Evolutionary conservation across 2,888 invertebrate genomes (phyloP).

Genomic region (Drosophila neonasuta): DNA sequence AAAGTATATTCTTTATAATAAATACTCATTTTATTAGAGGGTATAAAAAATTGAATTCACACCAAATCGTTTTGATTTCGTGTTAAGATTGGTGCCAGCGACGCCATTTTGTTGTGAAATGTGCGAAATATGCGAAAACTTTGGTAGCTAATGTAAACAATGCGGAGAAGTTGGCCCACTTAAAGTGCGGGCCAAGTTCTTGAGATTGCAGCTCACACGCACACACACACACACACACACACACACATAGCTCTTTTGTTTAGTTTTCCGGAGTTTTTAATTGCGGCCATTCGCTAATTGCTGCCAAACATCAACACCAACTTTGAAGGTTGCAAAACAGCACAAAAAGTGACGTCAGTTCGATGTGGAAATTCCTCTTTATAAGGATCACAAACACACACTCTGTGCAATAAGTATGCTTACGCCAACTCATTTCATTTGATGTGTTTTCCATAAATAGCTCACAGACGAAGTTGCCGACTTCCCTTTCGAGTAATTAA

Average conservation of each 20-base stretch:
- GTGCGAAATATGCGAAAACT: slow-evolving; percentile 58
- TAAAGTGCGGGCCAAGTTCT: slow-evolving; percentile 44
- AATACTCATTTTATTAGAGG: background rate
- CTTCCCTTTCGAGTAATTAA: slow-evolving; percentile 49
- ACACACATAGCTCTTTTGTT: slow-evolving; percentile 55
- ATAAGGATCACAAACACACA: background rate
- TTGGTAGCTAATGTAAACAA: slow-evolving; percentile 53
- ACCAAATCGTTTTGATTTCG: slow-evolving; percentile 33
- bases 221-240: slow-evolving; percentile 12
- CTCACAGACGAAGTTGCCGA: slow-evolving; percentile 11
- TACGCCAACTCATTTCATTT: slow-evolving; percentile 23
- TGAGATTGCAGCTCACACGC: slow-evolving; percentile 65
- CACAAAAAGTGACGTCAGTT: slow-evolving; percentile 49
- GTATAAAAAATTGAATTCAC: background rate
- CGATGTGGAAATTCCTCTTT: slow-evolving; percentile 20
- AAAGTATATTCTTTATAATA: background rate
- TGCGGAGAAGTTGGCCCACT: slow-evolving; percentile 66
- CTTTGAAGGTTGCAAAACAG: slow-evolving; percentile 59
- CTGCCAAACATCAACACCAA: slow-evolving; percentile 5
- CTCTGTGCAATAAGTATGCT: background rate
- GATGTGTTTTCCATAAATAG: slow-evolving; percentile 45
- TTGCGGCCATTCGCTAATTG: slow-evolving; percentile 48
- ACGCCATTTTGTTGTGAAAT: slow-evolving; percentile 62
- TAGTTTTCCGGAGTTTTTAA: slow-evolving; percentile 37
- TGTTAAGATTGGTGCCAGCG: slow-evolving; percentile 65